A percentile compares a stretch with the other conserved stretches of the same genome.
Evolutionary conservation across 2,113 vertebrate genomes (phyloP).

Genomic region (Misgurnus mizolepis): DNA sequence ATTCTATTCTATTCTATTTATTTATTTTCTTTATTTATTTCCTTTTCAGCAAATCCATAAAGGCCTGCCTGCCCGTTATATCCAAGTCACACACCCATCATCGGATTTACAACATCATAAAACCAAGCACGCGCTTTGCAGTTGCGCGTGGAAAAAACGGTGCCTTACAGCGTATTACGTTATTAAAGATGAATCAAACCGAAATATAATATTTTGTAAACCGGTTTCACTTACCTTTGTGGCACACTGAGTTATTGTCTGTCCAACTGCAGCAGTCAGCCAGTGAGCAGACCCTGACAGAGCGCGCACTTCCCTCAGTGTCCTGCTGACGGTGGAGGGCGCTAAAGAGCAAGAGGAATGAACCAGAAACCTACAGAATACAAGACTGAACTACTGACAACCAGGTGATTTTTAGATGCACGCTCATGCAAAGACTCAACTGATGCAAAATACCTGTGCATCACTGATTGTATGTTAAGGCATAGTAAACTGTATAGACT

Average conservation of each 20-base stretch:
- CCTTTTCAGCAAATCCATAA: not conserved
- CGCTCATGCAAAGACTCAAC: no score
- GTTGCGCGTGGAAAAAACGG: not conserved
- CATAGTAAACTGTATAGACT: no score
- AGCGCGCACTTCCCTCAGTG: constrained; percentile 15
- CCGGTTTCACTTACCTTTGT: constrained; percentile 51
- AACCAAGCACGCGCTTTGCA: not conserved
- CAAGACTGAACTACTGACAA: not conserved
- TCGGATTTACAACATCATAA: not conserved
- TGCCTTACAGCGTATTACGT: not conserved
- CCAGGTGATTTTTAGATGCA: no score
- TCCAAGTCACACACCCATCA: constrained; percentile 34
- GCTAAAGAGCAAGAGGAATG: constrained; percentile 25
- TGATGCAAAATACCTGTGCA: no score
- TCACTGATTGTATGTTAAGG: no score
- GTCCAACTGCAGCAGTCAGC: constrained; percentile 55
- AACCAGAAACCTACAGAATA: no score
- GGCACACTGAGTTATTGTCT: constrained; percentile 55
- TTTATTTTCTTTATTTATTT: no score
- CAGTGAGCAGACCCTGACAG: constrained; percentile 18
- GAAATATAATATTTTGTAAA: not conserved
- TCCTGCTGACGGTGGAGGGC: constrained; percentile 39
- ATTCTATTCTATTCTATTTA: not conserved
- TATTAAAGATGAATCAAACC: not conserved
- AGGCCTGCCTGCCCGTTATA: not conserved